A percentile compares a stretch with the other conserved stretches of the same genome.
These are phyloP conservation scores for Antitype chi DNA, from an alignment of 2,888 invertebrate genomes.

Conservation along the genomic window DNA sequence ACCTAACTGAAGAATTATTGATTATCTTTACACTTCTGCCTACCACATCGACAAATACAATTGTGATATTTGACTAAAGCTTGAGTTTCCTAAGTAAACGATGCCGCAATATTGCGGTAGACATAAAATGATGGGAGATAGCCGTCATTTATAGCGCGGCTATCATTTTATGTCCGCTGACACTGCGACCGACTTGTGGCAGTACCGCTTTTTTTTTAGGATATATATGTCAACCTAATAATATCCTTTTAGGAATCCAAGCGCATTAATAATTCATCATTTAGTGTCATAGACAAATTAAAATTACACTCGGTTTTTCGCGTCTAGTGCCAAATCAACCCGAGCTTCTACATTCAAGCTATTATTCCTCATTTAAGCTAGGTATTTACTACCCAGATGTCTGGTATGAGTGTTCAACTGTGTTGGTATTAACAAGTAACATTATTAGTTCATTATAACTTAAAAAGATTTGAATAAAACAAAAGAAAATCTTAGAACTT, in stretches of 20 bases:
- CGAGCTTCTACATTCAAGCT: neutral
- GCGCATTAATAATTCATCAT: neutral
- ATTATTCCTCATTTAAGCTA: neutral
- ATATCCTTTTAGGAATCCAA: neutral
- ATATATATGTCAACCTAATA: too few species aligned
- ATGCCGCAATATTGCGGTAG: neutral
- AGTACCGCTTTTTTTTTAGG: neutral
- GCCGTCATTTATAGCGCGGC: neutral
- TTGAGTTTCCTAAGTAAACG: neutral
- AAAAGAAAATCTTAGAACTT: slow-evolving; percentile 50
- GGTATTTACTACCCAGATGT: neutral
- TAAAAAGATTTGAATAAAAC: neutral
- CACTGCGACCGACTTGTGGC: too few species aligned
- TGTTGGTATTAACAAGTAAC: neutral
- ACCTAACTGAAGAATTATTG: neutral
- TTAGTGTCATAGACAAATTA: neutral
- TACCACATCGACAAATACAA: neutral
- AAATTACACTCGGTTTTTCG: neutral
- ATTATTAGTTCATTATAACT: neutral
- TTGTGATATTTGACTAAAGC: neutral
- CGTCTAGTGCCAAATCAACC: neutral
- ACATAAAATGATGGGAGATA: neutral
- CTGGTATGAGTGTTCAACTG: neutral
- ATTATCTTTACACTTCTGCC: too few species aligned
- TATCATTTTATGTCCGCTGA: neutral